Evolutionary conservation across 1,140 invertebrate genomes (phyloP), one percentile per base, ranked within the genome.

Genomic region (Drosophila lacertosa): DNA sequence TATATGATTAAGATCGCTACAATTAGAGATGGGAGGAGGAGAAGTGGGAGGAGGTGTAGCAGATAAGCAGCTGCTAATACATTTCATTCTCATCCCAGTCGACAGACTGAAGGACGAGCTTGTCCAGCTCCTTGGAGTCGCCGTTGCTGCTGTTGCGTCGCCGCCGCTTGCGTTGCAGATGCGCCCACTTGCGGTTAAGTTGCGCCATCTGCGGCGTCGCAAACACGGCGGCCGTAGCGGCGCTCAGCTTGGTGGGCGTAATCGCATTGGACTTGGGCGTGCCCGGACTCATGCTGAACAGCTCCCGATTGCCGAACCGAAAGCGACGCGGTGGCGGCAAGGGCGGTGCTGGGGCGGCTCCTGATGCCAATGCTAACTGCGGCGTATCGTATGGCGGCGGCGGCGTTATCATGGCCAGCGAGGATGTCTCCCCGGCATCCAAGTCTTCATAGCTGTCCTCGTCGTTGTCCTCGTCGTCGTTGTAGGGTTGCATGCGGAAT

Each of bases 51-150:
- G 7, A 42, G 11, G 26, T 5, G 6, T 29, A n/a, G n/a, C n/a
- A n/a, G n/a, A n/a, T n/a, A n/a, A n/a, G n/a, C 13, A 7, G 51
- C 51, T 20, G 76, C 78, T 81, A 91, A 69, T 90, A 91, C 65
- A 91, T 91, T 48, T 91, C 90, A 64, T 91, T 91, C 48, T 91
- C 90, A 66, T 91, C 90, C 90, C 90, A 91, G 55, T 91, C 89
- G 29, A 91, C 89, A 2, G 90, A 90, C 69, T 91, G 89, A 39
- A 91, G 55, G 22, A 91, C 90, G 22, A 91, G 73, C 54, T 91
- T 90, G 51, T 91, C 90, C 42, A 91, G 65, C 44, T 91, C 90
- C 50, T 90, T 91, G 39, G 89, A 89, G 65, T 91, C 90, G 4
- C 89, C 86, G 5, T 90, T 86, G 64, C 90, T 90, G 68, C 90